phyloP scores from a whole-genome alignment of 2,797 vertebrate species.

The Rhynchotus rufescens region DNA sequence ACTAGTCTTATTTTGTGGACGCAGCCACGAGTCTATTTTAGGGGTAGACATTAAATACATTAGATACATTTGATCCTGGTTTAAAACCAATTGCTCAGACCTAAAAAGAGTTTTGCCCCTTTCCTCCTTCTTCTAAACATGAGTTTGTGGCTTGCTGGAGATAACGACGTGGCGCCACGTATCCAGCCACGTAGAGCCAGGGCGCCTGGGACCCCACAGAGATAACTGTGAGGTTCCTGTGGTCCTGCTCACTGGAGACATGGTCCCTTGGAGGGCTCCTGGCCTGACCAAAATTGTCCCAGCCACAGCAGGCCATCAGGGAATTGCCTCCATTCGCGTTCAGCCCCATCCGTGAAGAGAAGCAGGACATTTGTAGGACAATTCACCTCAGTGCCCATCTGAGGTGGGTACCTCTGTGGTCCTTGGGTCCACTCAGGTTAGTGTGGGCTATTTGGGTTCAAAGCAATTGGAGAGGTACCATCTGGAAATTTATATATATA shows the following conservation, averaged over 20 bases:
- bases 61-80: neutral
- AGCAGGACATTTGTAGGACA: neutral
- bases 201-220: neutral
- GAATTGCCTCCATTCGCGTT: neutral
- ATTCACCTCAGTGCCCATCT: neutral
- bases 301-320: neutral
- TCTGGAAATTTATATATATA: neutral
- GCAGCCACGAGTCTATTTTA: neutral
- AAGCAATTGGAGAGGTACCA: neutral
- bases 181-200: neutral
- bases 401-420: neutral
- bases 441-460: neutral
- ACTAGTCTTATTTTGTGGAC: rapidly evolving
- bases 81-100: neutral
- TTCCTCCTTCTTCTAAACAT: neutral
- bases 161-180: rapidly evolving
- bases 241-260: neutral
- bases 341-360: neutral
- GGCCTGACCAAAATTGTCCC: neutral
- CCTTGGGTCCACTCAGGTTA: neutral
- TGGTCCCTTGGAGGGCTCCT: neutral
- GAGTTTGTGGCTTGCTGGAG: neutral
- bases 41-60: neutral
- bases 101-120: neutral
- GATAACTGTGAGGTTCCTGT: neutral